phyloP scores from a whole-genome alignment of 1,140 invertebrate species.

The Zaprionus capensis region DNA sequence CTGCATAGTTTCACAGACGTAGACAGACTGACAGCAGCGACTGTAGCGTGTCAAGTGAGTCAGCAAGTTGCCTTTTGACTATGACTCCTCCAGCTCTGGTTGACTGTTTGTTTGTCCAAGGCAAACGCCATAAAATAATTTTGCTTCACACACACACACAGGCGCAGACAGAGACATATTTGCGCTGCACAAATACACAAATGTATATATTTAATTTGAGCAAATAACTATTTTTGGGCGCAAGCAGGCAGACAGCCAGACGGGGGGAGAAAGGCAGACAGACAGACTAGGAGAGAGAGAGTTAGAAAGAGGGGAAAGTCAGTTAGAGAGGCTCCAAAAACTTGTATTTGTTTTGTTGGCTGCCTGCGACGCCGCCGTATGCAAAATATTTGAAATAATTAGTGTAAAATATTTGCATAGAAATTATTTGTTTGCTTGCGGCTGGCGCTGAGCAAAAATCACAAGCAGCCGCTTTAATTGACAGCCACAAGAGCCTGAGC shows the following conservation, averaged over 20 bases:
- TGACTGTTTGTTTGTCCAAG: constrained; percentile 42
- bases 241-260: constrained; percentile 42
- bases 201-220: constrained; percentile 81
- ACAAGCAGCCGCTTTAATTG: constrained; percentile 50
- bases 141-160: constrained; percentile 32
- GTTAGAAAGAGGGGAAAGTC: constrained; percentile 1
- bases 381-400: constrained; percentile 78
- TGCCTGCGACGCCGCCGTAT: constrained; percentile 53
- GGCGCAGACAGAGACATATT: constrained; percentile 60
- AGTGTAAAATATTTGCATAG: constrained; percentile 81
- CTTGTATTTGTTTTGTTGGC: constrained; percentile 50
- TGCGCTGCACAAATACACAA: constrained; percentile 71
- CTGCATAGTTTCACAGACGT: constrained; percentile 38
- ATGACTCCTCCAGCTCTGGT: constrained; percentile 20
- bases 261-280: constrained; percentile 25
- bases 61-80: constrained; percentile 42
- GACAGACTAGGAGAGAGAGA: not conserved
- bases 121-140: constrained; percentile 57
- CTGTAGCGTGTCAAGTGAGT: constrained; percentile 49
- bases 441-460: constrained; percentile 43
- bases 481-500: constrained; percentile 9
- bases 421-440: constrained; percentile 79
- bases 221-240: constrained; percentile 70
- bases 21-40: constrained; percentile 30
- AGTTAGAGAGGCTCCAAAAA: constrained; percentile 12